phyloP scores from a whole-genome alignment of 2,888 invertebrate genomes.

The Mythimna albipuncta region DNA sequence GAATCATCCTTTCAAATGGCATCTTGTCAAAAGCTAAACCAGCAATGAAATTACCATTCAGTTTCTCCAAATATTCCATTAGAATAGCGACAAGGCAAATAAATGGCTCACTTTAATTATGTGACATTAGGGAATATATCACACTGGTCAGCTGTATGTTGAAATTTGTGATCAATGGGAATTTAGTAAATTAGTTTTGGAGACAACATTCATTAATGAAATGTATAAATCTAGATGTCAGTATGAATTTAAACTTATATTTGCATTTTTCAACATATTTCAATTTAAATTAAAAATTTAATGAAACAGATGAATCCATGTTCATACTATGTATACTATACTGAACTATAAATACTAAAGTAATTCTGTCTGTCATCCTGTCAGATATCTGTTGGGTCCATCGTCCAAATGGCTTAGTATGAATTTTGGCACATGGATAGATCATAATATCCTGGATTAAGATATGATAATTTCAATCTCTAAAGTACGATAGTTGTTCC shows the following conservation, averaged over 20 bases:
- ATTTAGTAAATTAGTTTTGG: slow-evolving; percentile 43
- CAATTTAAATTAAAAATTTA: neutral
- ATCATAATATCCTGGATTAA: too few relatives aligned
- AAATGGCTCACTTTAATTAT: slow-evolving; percentile 51
- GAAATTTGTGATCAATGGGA: slow-evolving; percentile 53
- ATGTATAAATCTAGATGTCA: slow-evolving; percentile 36
- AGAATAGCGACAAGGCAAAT: slow-evolving; percentile 45
- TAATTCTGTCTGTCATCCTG: too few relatives aligned
- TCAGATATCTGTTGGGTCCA: too few relatives aligned
- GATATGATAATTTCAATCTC: too few relatives aligned
- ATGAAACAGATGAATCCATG: too few relatives aligned
- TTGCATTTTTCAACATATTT: neutral
- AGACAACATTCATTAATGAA: slow-evolving; percentile 46
- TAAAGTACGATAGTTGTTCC: too few relatives aligned
- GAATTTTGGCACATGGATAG: too few relatives aligned
- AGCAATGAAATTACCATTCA: neutral
- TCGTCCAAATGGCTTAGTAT: too few relatives aligned
- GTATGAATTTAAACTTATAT: neutral
- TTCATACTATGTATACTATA: too few relatives aligned
- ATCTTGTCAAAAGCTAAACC: neutral
- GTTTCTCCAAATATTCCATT: slow-evolving; percentile 24
- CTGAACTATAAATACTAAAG: too few relatives aligned
- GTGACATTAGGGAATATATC: slow-evolving; percentile 47
- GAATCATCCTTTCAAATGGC: neutral
- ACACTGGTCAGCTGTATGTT: slow-evolving; percentile 30